These are phyloP conservation scores for Heliothis virescens DNA, from an alignment of 1,140 invertebrate genomes.

Conservation along the genomic window DNA sequence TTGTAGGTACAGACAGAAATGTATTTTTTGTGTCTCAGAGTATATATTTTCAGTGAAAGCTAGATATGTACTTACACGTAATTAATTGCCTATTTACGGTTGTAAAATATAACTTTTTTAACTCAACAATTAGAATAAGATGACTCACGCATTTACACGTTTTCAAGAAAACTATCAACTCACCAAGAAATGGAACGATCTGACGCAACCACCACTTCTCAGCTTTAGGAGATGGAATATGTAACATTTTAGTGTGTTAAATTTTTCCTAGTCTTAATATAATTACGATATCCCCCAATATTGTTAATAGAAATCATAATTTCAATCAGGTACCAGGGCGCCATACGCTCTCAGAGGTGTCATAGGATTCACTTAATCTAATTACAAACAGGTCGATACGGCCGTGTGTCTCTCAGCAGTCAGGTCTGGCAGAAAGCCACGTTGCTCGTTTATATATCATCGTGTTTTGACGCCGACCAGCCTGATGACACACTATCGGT, in stretches of 20 bases:
- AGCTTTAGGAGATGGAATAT: neutral
- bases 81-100: neutral
- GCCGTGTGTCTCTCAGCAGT: slow-evolving; percentile 57
- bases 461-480: slow-evolving; percentile 74
- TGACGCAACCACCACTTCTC: neutral
- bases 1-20: neutral
- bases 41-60: neutral
- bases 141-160: no score
- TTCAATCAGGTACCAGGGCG: slow-evolving; percentile 5
- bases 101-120: no score
- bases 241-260: no score
- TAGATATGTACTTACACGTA: neutral
- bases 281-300: neutral
- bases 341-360: slow-evolving; percentile 17
- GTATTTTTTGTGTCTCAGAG: neutral
- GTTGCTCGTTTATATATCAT: slow-evolving; percentile 75
- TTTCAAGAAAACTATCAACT: no score
- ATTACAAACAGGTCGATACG: slow-evolving; percentile 27
- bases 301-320: slow-evolving; percentile 1
- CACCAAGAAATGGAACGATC: no score
- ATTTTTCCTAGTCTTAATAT: neutral
- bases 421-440: slow-evolving; percentile 75
- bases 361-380: slow-evolving; percentile 38
- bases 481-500: slow-evolving; percentile 60
- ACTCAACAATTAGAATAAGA: no score